A percentile compares a stretch with the other conserved stretches of the same genome.
phyloP scores from a whole-genome alignment of 2,113 vertebrate genomes.

The Calyptomena viridis region DNA sequence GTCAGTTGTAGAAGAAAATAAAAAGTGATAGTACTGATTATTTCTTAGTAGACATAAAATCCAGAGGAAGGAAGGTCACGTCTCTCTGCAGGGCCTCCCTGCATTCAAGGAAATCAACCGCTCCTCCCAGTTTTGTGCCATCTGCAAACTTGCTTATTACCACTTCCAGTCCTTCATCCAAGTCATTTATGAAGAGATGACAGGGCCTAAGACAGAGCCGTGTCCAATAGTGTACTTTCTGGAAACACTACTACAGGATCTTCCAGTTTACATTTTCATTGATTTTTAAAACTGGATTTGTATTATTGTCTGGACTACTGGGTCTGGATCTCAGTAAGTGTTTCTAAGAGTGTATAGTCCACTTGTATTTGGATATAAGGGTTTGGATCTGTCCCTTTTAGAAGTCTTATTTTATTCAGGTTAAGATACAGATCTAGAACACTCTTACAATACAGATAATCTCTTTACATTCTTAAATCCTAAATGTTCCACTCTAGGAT shows the following conservation, averaged over 20 bases:
- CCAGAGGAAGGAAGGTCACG: not conserved
- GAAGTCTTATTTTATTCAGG: not conserved
- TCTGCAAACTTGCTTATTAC: not conserved
- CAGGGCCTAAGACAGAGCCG: not conserved
- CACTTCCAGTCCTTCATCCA: not conserved
- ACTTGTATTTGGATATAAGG: not conserved
- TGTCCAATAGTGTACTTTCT: not conserved
- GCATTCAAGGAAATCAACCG: not conserved
- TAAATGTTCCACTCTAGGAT: not conserved
- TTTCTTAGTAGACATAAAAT: not conserved
- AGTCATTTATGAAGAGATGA: not conserved
- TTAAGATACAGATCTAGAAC: not conserved
- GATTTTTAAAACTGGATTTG: not conserved
- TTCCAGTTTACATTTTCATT: not conserved
- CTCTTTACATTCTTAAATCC: not conserved
- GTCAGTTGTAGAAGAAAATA: constrained; percentile 39
- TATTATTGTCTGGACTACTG: not conserved
- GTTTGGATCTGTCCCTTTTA: not conserved
- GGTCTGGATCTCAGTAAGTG: not conserved
- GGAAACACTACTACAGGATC: not conserved
- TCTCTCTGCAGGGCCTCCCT: not conserved
- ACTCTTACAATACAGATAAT: not conserved
- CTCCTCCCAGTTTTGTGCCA: not conserved
- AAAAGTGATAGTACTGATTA: not conserved
- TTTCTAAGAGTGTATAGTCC: not conserved